Base-by-base conservation (phyloP, 2,797 vertebrate species). In the Podarcis lilfordi region DNA sequence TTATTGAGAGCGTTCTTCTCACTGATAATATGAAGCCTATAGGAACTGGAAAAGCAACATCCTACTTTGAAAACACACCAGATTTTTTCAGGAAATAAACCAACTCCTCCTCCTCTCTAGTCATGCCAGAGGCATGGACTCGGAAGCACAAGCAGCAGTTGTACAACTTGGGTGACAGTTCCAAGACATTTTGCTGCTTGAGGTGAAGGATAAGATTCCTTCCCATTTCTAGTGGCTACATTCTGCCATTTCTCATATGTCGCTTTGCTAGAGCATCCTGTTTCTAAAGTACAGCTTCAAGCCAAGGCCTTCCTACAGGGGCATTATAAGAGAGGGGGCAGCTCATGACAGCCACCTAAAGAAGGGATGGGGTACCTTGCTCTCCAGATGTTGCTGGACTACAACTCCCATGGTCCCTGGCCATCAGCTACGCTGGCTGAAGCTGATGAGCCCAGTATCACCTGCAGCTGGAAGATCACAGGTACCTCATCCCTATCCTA, bases 1-100 rank as follows among this genome's bases (percentile, higher is more conserved):
- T 80, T 27, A 27, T 40, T 43, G 59, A 55, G 43, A 23, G 37
- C 3, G 61, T 23, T 55, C 17, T 69, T 69, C 21, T 21, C 66
- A 32, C 23, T 50, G 50, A 40, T 61, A 84, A 75, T 21, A 84
- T 5, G 25, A 84, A 37, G 2, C 19, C 10, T 21, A 11, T 61
- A 76, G 8, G 64, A 37, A 61, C 37, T 43, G 27, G 72, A 66
- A 64, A 43, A 32, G 11, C 9, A 66, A n/a, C 59, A 37, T 19
- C 32, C 23, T 74, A 59, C 21, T 84, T 37, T 2, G 21, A 13
- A 35, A 23, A 74, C 29, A 25, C 45, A 25, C 32, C 19, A 8
- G 25, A 40, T 8, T 9, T 19, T 83, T 89, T 72, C 76, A 80
- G 88, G 59, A 37, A 86, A 37, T 76, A 79, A 90, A 55, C 1